These are phyloP conservation scores for Salminus brasiliensis DNA, from an alignment of 2,113 vertebrate genomes.

Conservation along the genomic window DNA sequence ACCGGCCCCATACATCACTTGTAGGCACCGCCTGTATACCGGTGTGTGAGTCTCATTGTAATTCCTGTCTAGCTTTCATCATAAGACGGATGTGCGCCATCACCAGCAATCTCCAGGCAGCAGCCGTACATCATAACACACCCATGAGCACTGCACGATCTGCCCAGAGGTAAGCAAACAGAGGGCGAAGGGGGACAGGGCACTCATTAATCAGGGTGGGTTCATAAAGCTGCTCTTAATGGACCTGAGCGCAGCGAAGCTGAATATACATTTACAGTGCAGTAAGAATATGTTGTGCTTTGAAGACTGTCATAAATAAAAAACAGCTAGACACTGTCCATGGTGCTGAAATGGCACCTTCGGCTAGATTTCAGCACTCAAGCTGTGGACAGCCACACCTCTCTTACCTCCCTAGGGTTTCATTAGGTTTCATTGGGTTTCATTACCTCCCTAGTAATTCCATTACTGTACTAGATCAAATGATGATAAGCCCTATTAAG, in stretches of 20 bases:
- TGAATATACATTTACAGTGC: background rate
- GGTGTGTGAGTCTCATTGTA: background rate
- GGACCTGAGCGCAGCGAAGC: background rate
- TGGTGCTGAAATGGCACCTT: background rate
- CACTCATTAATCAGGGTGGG: background rate
- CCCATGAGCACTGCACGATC: background rate
- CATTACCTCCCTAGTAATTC: no score
- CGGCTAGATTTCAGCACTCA: no score
- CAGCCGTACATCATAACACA: background rate
- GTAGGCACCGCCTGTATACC: background rate
- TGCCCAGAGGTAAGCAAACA: background rate
- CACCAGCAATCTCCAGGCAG: background rate
- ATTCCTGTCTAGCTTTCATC: slow-evolving; percentile 22
- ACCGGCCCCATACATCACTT: slow-evolving; percentile 9
- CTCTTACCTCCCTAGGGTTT: no score
- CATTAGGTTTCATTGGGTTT: no score
- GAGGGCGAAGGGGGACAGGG: background rate
- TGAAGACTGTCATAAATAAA: background rate
- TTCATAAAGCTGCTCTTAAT: background rate
- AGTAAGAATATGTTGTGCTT: background rate
- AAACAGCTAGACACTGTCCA: background rate
- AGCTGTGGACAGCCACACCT: background rate
- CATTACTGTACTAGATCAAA: no score
- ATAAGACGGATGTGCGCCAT: slow-evolving; percentile 24
- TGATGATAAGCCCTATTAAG: no score